phyloP scores from a whole-genome alignment of 2,113 vertebrate genomes.

The Glaucidium brasilianum region DNA sequence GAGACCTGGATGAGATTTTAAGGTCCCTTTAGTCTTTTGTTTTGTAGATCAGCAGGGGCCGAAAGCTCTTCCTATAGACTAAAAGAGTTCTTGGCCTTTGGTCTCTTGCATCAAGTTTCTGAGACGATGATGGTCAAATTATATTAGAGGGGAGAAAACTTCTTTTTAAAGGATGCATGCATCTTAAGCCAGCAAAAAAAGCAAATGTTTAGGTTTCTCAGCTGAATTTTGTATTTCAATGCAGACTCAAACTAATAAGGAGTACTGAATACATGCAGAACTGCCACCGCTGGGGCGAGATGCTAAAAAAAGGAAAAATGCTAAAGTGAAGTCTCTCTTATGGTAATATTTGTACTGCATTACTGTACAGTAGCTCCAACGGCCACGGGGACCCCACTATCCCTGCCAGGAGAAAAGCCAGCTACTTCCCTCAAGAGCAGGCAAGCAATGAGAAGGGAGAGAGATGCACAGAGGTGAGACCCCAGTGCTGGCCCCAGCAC shows the following conservation, averaged over 20 bases:
- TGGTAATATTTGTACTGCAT: background rate
- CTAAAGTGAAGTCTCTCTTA: background rate
- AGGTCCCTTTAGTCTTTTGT: constrained; percentile 42
- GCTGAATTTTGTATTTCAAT: background rate
- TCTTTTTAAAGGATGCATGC: background rate
- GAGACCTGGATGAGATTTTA: constrained; percentile 4
- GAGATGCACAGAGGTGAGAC: background rate
- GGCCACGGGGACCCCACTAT: rapidly evolving
- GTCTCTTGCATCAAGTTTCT: background rate
- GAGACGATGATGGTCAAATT: background rate
- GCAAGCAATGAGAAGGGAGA: background rate
- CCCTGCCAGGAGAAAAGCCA: background rate
- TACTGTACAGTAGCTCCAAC: background rate
- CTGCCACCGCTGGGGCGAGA: background rate
- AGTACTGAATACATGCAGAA: background rate
- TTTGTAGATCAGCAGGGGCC: background rate
- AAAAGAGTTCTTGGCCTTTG: constrained; percentile 8
- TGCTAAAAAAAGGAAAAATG: background rate
- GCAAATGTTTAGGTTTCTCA: background rate
- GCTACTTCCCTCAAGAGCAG: background rate
- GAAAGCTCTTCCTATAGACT: constrained; percentile 4
- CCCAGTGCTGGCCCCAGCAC: rapidly evolving
- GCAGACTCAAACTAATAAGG: background rate
- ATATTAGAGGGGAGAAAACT: background rate
- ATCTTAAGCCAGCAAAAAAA: background rate